Percentiles rank a stretch among this genome's conserved stretches.
Evolutionary conservation across 2,113 vertebrate species (phyloP).

Genomic region (Antechinus stuartii): DNA sequence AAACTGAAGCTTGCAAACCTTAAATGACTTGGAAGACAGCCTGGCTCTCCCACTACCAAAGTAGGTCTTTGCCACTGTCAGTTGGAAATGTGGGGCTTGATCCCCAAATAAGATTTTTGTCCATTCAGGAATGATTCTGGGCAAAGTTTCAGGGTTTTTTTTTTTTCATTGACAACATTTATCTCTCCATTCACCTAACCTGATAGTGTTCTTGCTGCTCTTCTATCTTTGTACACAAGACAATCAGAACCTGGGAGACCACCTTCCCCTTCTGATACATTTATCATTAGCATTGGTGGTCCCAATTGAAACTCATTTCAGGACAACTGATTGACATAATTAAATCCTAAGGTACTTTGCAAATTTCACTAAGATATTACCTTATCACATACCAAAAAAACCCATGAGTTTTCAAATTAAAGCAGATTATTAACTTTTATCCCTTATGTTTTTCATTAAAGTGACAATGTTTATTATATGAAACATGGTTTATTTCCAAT

Average conservation of each 20-base stretch:
- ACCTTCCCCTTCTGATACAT: neutral
- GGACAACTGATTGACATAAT: conserved; percentile 68
- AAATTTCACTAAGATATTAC: conserved; percentile 67
- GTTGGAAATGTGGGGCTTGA: neutral
- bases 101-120: neutral
- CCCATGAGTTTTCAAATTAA: conserved; percentile 75
- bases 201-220: neutral
- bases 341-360: conserved; percentile 63
- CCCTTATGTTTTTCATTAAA: conserved; percentile 72
- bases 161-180: neutral
- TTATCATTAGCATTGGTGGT: conserved; percentile 18
- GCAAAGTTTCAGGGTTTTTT: neutral
- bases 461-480: conserved; percentile 67
- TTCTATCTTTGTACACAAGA: neutral
- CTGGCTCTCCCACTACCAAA: neutral
- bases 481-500: conserved; percentile 54
- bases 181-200: neutral
- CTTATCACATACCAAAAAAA: conserved; percentile 36
- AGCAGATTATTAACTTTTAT: conserved; percentile 74
- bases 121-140: neutral
- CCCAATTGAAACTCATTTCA: conserved; percentile 53
- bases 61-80: neutral
- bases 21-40: neutral
- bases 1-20: neutral
- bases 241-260: neutral